Base-by-base conservation (phyloP, 2,888 invertebrate genomes). In the Drosophila yooni region DNA sequence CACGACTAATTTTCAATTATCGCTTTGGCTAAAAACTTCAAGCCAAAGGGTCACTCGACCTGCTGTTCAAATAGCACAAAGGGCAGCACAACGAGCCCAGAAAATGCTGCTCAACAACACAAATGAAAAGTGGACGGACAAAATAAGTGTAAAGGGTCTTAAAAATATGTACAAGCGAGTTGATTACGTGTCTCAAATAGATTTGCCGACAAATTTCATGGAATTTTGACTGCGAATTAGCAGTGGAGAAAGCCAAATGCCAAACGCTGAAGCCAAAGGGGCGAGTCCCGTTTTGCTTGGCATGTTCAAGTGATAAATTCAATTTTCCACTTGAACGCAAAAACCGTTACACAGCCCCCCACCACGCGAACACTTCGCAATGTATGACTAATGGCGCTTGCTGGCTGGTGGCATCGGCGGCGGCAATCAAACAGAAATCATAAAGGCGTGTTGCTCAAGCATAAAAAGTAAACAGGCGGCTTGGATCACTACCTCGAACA, bases 241-340 rank as follows among this genome's bases (percentile, higher is more conserved):
- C 74, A 66, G 61, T 48, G 66, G 29, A 21, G 10, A 40, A 40
- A 21, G 21, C 63, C 46, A 56, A 51, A 43, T 57, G 62, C 53
- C 21, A 66, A 60, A 63, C 21, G 62, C 46, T 53, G 46, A 63
- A 52, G 51, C 31, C 31, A 76, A 78, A 74, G 58, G 67, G 61
- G 76, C 66, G 52, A 51, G 51, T 74, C 21, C 57, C 60, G 69
- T 71, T 77, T 77, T 59, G 83, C 73, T 76, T 88, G 84, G 83
- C 90, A 86, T 82, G 78, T 87, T 87, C 87, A 90, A 90, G 89
- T 87, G 90, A 87, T 89, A 87, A 87, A 87, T 88, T 87, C 89
- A 87, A 87, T 87, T 87, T 87, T 87, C 87, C 87, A 87, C 87
- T 87, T 90, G 90, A 87, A 76, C 84, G 90, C 84, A 79, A 74